phyloP scores from a whole-genome alignment of 2,113 vertebrate genomes.

The Nanorana parkeri region DNA sequence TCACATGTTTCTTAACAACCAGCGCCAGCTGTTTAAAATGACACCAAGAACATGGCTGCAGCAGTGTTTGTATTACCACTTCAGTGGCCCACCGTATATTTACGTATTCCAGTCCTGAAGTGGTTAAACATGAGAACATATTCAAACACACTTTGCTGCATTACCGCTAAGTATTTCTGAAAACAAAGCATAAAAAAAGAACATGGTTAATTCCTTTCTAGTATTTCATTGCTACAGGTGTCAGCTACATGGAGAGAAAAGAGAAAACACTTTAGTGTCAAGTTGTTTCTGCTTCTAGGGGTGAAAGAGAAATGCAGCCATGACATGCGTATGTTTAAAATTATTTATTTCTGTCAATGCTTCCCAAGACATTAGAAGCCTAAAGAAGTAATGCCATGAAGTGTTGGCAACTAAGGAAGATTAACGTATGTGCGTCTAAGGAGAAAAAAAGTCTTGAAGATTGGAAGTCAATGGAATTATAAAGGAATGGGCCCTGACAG shows the following conservation, averaged over 20 bases:
- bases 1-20: no score
- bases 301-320: conserved; percentile 4
- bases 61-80: no score
- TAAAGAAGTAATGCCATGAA: conserved; percentile 17
- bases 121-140: no score
- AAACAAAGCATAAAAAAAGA: no score
- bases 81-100: no score
- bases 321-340: conserved; percentile 51
- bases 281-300: conserved; percentile 5
- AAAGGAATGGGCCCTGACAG: conserved; percentile 40
- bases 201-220: neutral
- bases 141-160: neutral
- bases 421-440: conserved; percentile 44
- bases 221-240: conserved; percentile 32
- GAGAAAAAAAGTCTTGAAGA: neutral
- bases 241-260: neutral
- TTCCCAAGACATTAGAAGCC: neutral
- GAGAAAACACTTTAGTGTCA: conserved; percentile 13
- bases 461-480: conserved; percentile 3
- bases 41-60: no score
- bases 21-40: no score
- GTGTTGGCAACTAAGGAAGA: conserved; percentile 48
- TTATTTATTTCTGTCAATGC: conserved; percentile 47
- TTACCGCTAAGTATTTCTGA: no score
- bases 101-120: no score